Percentiles rank a stretch among this genome's conserved stretches.
These are phyloP conservation scores for Dipodomys ordii DNA, from an alignment of 2,113 vertebrate species.

Conservation along the genomic window DNA sequence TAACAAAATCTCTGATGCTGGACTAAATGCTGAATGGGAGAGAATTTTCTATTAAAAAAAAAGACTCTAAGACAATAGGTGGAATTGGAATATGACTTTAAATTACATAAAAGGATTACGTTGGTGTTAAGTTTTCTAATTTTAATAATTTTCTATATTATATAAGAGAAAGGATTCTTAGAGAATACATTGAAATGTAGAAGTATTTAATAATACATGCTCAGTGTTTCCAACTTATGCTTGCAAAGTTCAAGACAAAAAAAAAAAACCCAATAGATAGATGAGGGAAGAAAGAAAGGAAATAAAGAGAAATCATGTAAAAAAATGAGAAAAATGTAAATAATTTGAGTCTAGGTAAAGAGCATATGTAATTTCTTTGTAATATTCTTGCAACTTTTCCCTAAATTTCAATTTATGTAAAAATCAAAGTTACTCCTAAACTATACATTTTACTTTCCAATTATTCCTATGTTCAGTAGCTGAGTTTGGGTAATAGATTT, in stretches of 20 bases:
- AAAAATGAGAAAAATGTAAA: conserved; percentile 18
- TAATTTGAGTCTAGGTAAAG: neutral
- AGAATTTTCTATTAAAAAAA: neutral
- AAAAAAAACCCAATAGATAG: neutral
- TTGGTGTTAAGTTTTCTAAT: neutral
- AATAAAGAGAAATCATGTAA: conserved; percentile 12
- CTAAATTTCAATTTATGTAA: conserved; percentile 55
- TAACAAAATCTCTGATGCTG: neutral
- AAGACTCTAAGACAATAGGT: neutral
- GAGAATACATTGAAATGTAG: neutral
- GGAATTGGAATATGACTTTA: neutral
- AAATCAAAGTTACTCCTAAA: conserved; percentile 24
- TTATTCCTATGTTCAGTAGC: conserved; percentile 20
- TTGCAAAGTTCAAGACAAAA: neutral
- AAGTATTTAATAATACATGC: neutral
- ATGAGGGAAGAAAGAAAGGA: neutral
- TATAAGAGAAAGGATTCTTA: conserved; percentile 5
- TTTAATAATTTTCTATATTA: conserved; percentile 52
- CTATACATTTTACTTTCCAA: conserved; percentile 10
- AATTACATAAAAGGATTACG: neutral
- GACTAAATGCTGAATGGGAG: neutral
- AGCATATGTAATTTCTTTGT: neutral
- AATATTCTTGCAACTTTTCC: conserved; percentile 26
- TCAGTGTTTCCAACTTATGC: conserved; percentile 15
- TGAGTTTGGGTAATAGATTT: conserved; percentile 40